These are phyloP conservation scores for Zaprionus gabonicus DNA, from an alignment of 1,140 invertebrate species.

Conservation along the genomic window DNA sequence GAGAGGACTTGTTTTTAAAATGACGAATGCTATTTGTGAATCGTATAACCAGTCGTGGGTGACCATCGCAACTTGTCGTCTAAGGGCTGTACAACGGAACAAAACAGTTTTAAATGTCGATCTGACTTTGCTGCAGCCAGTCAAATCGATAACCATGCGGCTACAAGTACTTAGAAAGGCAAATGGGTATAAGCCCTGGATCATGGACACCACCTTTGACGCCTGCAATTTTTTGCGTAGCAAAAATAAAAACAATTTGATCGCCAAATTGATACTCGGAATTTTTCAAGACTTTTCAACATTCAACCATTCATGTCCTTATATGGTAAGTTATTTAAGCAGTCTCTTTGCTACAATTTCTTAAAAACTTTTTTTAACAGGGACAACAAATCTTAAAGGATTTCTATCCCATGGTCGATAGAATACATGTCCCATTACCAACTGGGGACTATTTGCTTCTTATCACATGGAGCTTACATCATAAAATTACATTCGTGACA, in stretches of 20 bases:
- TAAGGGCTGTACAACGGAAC: constrained; percentile 39
- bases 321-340: constrained; percentile 11
- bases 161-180: constrained; percentile 23
- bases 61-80: constrained; percentile 24
- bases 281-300: constrained; percentile 21
- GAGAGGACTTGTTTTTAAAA: constrained; percentile 25
- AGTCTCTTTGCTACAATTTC: too few species aligned
- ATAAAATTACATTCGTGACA: constrained; percentile 9
- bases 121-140: constrained; percentile 20
- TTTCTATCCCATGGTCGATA: constrained; percentile 14
- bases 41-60: constrained; percentile 51
- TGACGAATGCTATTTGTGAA: constrained; percentile 50
- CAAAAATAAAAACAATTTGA: constrained; percentile 7
- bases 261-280: background rate
- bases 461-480: constrained; percentile 17
- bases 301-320: constrained; percentile 30
- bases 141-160: constrained; percentile 8
- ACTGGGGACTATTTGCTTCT: constrained; percentile 29
- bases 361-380: background rate
- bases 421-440: background rate
- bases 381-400: background rate
- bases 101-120: constrained; percentile 47
- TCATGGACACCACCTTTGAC: constrained; percentile 34
- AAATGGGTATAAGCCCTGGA: constrained; percentile 41
- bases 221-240: constrained; percentile 39